phyloP scores from a whole-genome alignment of 92 coral and sea anemone genomes.

The Zoanthus solanderi region DNA sequence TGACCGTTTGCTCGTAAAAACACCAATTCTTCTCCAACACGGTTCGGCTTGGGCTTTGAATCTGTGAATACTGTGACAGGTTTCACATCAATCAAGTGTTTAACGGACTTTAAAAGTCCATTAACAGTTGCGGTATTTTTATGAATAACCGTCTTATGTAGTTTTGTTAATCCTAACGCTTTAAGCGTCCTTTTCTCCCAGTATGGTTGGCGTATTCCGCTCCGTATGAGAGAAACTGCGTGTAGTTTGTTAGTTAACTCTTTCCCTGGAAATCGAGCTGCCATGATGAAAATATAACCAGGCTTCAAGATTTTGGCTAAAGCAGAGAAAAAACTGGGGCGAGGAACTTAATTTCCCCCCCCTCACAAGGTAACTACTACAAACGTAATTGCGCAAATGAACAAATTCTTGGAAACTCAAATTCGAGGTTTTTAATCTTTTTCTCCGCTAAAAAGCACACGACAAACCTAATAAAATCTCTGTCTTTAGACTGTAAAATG shows the following conservation, averaged over 20 bases:
- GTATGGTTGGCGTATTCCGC: constrained; percentile 94
- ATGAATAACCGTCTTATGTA: constrained; percentile 88
- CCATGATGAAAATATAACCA: constrained; percentile 68
- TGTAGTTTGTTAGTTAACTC: constrained; percentile 79
- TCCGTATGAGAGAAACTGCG: constrained; percentile 87
- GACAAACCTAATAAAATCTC: too few relatives aligned
- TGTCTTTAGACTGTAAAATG: too few relatives aligned
- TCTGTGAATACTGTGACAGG: constrained; percentile 69
- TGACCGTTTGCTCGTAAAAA: constrained; percentile 82
- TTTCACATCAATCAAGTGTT: constrained; percentile 83
- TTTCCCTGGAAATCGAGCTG: constrained; percentile 61
- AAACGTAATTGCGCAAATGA: too few relatives aligned
- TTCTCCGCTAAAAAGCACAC: too few relatives aligned
- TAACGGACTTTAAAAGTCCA: constrained; percentile 87
- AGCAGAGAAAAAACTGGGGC: too few relatives aligned
- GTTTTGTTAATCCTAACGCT: constrained; percentile 86
- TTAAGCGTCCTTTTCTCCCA: constrained; percentile 96
- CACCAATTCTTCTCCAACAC: constrained; percentile 56
- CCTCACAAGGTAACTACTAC: too few relatives aligned
- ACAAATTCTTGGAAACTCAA: too few relatives aligned
- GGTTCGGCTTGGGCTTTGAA: not conserved
- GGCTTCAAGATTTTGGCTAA: not conserved
- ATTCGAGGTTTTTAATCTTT: too few relatives aligned
- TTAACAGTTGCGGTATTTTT: constrained; percentile 93
- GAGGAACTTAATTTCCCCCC: too few relatives aligned